Percentiles rank a stretch among this genome's conserved stretches.
Conservation (phyloP, 2,888 invertebrate species). For the Amorpha juglandis region DNA sequence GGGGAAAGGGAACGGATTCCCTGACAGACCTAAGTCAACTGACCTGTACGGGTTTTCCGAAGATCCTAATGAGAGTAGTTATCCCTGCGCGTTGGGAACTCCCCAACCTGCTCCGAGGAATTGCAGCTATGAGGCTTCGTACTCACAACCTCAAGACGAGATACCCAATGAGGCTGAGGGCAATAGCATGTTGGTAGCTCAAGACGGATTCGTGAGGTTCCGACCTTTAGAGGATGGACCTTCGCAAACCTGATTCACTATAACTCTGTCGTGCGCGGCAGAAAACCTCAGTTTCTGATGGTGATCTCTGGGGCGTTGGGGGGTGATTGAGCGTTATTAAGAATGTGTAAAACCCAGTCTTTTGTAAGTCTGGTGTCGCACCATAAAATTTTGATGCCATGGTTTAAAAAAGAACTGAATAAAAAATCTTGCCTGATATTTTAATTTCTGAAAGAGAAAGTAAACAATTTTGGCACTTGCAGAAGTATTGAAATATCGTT, state of each 20-base stretch:
- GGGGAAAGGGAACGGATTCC: constrained; percentile 80
- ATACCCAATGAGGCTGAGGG: constrained; percentile 78
- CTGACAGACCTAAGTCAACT: constrained; percentile 86
- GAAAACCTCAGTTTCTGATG: constrained; percentile 72
- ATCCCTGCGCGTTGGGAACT: constrained; percentile 71
- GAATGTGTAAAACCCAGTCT: too few species aligned
- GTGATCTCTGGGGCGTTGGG: constrained; percentile 32
- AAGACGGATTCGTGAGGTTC: constrained; percentile 94
- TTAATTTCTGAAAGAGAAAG: not conserved
- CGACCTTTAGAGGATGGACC: constrained; percentile 86
- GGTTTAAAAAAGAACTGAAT: not conserved
- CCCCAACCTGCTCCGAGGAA: constrained; percentile 81
- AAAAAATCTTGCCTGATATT: not conserved
- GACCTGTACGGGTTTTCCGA: constrained; percentile 84
- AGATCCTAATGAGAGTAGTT: constrained; percentile 73
- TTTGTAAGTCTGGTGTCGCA: not conserved
- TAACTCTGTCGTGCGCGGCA: constrained; percentile 69
- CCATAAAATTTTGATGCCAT: not conserved
- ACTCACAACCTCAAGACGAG: constrained; percentile 84
- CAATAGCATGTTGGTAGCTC: constrained; percentile 93
- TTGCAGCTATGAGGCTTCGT: constrained; percentile 79
- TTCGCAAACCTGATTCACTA: constrained; percentile 79
- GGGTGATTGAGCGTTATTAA: not conserved
- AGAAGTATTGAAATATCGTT: not conserved
- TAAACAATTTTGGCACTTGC: too few species aligned